Evolutionary conservation across 2,888 invertebrate genomes (phyloP).

Genomic region (Cinara cedri): DNA sequence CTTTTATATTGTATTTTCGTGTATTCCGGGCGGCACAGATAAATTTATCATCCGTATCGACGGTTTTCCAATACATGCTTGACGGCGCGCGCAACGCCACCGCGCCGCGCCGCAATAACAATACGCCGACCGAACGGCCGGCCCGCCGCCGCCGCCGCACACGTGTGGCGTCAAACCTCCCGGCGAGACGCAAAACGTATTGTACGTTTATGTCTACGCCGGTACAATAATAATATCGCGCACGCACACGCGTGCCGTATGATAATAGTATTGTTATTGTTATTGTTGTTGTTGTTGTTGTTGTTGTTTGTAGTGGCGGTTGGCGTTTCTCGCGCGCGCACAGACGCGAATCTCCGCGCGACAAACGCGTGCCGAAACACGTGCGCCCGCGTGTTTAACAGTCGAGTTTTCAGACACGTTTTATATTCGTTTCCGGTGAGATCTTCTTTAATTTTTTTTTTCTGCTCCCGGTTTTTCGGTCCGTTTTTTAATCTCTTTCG

Average conservation of each 20-base stretch:
- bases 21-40: slow-evolving; percentile 42
- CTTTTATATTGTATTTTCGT: slow-evolving; percentile 39
- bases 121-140: no score
- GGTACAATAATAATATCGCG: background rate
- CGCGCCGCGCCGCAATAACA: no score
- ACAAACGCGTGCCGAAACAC: background rate
- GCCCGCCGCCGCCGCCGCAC: background rate
- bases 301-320: background rate
- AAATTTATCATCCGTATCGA: slow-evolving; percentile 53
- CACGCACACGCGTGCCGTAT: background rate
- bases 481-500: background rate
- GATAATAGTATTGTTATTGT: background rate
- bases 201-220: background rate
- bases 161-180: no score
- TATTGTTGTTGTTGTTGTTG: background rate
- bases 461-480: background rate
- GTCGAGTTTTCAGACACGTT: no score
- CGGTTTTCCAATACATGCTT: slow-evolving; percentile 47
- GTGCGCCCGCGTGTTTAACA: no score
- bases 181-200: background rate
- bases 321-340: no score
- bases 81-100: no score
- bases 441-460: slow-evolving; percentile 7
- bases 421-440: background rate
- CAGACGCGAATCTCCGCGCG: background rate